Evolutionary conservation across 2,797 vertebrate species (phyloP), one percentile per base, ranked within the genome.

Genomic region (Selene dorsalis): DNA sequence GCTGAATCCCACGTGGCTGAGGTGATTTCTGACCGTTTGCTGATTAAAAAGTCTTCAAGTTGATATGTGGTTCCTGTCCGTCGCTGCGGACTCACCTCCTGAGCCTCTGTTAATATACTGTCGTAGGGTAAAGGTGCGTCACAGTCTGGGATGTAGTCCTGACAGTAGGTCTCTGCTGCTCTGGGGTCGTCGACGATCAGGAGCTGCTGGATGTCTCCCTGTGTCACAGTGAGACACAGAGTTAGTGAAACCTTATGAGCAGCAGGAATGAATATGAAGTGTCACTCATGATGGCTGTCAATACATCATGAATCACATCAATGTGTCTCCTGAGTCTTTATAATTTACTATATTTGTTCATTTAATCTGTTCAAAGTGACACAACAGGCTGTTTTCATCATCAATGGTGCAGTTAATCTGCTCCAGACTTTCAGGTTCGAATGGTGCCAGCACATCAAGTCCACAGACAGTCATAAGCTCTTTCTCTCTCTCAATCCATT

Each of bases 151-250:
- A 97, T 97, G 94, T 94, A 95, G 80, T 88, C 90, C 67, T 91
- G 87, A 74, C 97, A 98, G 88, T 97, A 97, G 1, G 89, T 94
- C 69, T 91, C 91, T 8, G 97, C 97, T 0, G 95, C 95, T 59
- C 80, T 69, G n/a, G 97, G 95, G 60, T 98, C 96, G 0, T 92
- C 83, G 3, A 92, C 72, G 1, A 98, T 85, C 76, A 98, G 83
- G 70, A 98, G 92, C 89, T 98, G 96, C 90, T 98, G 97, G 82
- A 98, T 93, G n/a, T 96, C 96, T 7, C 97, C 97, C 97, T 98
- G 89, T 12, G 77, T 52, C 72, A 73, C 56, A 83, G 2, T 28
- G 5, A 26, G 22, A 53, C 50, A 53, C 35, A 32, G 30, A 26
- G 55, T 45, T 12, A 69, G 18, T 69, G n/a, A 61, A 63, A 66